Conservation (phyloP, 37 sponge, comb jelly and placozoan species). For the Bolinopsis microptera region DNA sequence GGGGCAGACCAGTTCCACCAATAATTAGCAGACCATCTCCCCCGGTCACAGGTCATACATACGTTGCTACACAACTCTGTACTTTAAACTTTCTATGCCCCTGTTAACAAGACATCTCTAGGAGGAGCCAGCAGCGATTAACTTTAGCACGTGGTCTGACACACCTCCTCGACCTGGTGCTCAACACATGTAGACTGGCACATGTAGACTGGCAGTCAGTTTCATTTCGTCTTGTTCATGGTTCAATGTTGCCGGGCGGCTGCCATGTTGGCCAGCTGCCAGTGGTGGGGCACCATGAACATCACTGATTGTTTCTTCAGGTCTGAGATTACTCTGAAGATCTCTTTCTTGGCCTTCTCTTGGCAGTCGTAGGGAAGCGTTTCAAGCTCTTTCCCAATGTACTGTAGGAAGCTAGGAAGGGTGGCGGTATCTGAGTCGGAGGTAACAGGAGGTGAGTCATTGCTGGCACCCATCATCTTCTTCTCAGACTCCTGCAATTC, state of each 20-base stretch:
- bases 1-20: background rate
- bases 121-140: background rate
- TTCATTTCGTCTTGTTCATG: too few relatives aligned
- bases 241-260: background rate
- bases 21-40: background rate
- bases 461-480: background rate
- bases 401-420: background rate
- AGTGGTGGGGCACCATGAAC: constrained; percentile 53
- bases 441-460: background rate
- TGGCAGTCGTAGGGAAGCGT: constrained; percentile 10
- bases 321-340: constrained; percentile 1
- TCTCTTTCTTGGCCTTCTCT: constrained; percentile 8
- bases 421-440: background rate
- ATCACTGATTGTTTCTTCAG: constrained; percentile 1
- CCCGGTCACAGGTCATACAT: background rate
- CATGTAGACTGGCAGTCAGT: background rate
- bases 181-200: background rate
- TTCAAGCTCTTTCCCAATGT: constrained; percentile 36
- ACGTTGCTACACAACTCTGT: background rate
- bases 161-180: background rate
- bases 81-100: background rate
- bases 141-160: background rate
- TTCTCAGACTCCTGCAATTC: background rate
- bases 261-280: constrained; percentile 28
- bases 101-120: background rate